These are phyloP conservation scores for Drosophila testacea DNA, from an alignment of 2,888 invertebrate species.

Conservation along the genomic window DNA sequence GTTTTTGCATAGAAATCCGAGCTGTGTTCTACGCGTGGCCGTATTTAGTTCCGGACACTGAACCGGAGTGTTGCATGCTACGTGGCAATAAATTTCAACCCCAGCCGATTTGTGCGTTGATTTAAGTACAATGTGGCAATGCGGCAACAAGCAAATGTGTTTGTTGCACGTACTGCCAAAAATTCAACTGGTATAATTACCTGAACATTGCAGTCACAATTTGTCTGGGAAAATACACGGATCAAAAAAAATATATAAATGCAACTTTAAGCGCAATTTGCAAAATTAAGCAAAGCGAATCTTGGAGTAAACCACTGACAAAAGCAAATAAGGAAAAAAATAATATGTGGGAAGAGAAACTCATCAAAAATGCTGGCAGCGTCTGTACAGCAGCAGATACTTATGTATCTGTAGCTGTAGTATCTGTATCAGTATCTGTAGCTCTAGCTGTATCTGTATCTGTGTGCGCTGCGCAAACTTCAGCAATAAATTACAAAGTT, in stretches of 20 bases:
- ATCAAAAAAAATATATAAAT: slow-evolving; percentile 5
- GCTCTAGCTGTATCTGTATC: slow-evolving; percentile 36
- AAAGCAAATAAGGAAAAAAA: slow-evolving; percentile 1
- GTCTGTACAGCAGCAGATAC: slow-evolving; percentile 22
- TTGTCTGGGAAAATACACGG: slow-evolving; percentile 18
- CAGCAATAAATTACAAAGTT: slow-evolving; percentile 81
- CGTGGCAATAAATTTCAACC: slow-evolving; percentile 72
- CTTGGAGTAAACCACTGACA: slow-evolving; percentile 39
- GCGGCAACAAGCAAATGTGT: slow-evolving; percentile 63
- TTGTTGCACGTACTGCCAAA: slow-evolving; percentile 50
- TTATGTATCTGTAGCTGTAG: slow-evolving; percentile 42
- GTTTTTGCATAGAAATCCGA: slow-evolving; percentile 63
- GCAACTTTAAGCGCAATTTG: slow-evolving; percentile 58
- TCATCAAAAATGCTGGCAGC: slow-evolving; percentile 60
- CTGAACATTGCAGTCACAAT: slow-evolving; percentile 24
- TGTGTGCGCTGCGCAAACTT: slow-evolving; percentile 72
- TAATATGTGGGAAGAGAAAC: slow-evolving; percentile 28
- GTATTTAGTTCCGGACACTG: slow-evolving; percentile 55
- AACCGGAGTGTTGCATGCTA: slow-evolving; percentile 29
- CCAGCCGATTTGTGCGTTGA: slow-evolving; percentile 76
- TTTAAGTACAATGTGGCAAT: slow-evolving; percentile 81
- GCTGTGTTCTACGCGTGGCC: slow-evolving; percentile 54
- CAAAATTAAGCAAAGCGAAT: slow-evolving; percentile 39
- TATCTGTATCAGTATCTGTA: slow-evolving; percentile 40
- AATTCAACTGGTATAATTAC: slow-evolving; percentile 60